Conservation (phyloP, 2,113 vertebrate species). For the Neotragus pygmaeus region DNA sequence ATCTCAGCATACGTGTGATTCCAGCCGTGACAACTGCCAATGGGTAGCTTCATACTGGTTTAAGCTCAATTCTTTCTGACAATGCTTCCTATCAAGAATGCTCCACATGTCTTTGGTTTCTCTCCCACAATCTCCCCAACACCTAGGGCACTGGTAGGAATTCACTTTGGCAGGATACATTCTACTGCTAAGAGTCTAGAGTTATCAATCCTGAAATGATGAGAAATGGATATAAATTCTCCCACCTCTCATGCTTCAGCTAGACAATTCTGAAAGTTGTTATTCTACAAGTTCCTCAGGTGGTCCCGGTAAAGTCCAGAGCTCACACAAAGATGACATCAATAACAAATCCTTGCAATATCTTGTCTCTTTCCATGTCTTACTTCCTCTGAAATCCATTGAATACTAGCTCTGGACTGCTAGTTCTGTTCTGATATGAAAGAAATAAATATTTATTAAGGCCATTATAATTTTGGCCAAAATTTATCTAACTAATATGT, state of each 20-base stretch:
- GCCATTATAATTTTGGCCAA: not conserved
- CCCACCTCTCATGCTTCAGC: not conserved
- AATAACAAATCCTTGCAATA: not conserved
- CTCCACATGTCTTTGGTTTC: not conserved
- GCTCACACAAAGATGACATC: not conserved
- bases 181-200: not conserved
- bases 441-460: not conserved
- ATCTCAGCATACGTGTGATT: not conserved
- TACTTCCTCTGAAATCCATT: too few species aligned
- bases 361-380: not conserved
- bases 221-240: not conserved
- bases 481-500: not conserved
- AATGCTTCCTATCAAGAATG: not conserved
- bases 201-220: not conserved
- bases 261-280: not conserved
- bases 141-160: not conserved
- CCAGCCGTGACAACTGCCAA: too few species aligned
- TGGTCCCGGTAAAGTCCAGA: not conserved
- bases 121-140: not conserved
- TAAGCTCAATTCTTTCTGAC: not conserved
- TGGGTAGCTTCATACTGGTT: not conserved
- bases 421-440: not conserved
- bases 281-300: not conserved
- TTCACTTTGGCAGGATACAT: not conserved
- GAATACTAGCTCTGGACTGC: not conserved